A percentile compares a stretch with the other conserved stretches of the same genome.
Conservation (phyloP, 2,113 vertebrate species). For the Bombycilla garrulus region DNA sequence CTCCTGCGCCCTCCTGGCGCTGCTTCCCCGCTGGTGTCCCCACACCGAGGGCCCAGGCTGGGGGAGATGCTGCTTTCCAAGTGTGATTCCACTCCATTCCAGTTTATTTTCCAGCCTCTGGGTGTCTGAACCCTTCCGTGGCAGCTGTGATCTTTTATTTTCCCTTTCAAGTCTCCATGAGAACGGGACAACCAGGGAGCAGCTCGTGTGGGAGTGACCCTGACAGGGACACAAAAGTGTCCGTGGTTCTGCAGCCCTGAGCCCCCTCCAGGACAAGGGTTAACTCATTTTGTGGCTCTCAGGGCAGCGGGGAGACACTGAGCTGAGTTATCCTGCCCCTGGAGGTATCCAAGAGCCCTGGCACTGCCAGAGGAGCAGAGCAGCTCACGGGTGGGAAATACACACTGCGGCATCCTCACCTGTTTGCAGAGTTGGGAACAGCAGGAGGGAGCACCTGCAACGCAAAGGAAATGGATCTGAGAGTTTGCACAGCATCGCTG, state of each 20-base stretch:
- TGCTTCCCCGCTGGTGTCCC: background rate
- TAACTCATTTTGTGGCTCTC: rapidly evolving
- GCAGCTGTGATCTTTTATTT: background rate
- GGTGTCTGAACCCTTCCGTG: background rate
- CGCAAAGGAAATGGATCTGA: background rate
- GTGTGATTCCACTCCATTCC: background rate
- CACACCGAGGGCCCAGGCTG: background rate
- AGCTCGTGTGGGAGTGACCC: background rate
- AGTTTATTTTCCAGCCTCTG: background rate
- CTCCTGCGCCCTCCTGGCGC: background rate
- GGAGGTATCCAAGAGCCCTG: background rate
- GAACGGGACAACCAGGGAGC: conserved; percentile 16
- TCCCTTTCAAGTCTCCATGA: background rate
- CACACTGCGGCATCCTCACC: conserved; percentile 68
- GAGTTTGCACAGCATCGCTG: background rate
- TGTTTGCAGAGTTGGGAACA: conserved; percentile 78
- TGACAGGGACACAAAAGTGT: background rate
- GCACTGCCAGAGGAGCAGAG: background rate
- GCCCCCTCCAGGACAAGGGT: background rate
- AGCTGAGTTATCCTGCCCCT: background rate
- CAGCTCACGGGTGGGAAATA: background rate
- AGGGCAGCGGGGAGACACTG: background rate
- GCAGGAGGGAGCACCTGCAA: conserved; percentile 77
- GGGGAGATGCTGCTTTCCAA: background rate
- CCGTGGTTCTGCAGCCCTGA: background rate